These are phyloP conservation scores for Epinotia ramella DNA, from an alignment of 2,888 invertebrate genomes.

Conservation along the genomic window DNA sequence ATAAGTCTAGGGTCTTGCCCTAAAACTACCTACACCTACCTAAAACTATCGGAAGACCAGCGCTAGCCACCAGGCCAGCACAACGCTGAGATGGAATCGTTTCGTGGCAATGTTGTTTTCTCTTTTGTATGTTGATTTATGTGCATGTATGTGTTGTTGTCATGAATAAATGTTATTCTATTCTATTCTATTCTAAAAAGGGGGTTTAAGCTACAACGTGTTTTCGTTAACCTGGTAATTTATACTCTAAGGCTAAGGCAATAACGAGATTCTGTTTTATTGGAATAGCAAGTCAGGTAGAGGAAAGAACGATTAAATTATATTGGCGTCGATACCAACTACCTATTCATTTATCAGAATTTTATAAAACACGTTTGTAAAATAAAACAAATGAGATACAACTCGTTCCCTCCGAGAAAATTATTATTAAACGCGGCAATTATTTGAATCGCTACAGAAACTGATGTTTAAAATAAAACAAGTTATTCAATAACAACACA, in stretches of 20 bases:
- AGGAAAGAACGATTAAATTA: slow-evolving; percentile 9
- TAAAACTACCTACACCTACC: neutral
- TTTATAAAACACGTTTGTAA: neutral
- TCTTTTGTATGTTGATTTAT: no score
- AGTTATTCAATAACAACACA: slow-evolving; percentile 18
- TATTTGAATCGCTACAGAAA: slow-evolving; percentile 15
- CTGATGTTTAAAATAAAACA: slow-evolving; percentile 19
- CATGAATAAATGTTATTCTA: no score
- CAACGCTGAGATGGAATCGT: no score
- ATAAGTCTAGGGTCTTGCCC: slow-evolving; percentile 11
- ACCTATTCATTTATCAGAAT: neutral
- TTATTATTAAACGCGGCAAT: slow-evolving; percentile 13
- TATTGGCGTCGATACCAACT: neutral
- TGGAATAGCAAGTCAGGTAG: slow-evolving; percentile 9
- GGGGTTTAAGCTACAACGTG: neutral
- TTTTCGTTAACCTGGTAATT: slow-evolving; percentile 58
- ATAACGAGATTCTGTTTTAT: slow-evolving; percentile 2
- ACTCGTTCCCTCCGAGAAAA: neutral
- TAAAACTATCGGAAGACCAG: no score
- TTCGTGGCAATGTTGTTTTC: no score
- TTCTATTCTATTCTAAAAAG: neutral
- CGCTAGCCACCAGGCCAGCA: no score
- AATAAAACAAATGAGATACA: neutral
- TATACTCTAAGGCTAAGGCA: slow-evolving; percentile 51
- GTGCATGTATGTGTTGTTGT: no score